Percentiles rank a stretch among this genome's conserved stretches.
phyloP scores from a whole-genome alignment of 2,888 invertebrate species.

The Gymnosoma rotundatum region DNA sequence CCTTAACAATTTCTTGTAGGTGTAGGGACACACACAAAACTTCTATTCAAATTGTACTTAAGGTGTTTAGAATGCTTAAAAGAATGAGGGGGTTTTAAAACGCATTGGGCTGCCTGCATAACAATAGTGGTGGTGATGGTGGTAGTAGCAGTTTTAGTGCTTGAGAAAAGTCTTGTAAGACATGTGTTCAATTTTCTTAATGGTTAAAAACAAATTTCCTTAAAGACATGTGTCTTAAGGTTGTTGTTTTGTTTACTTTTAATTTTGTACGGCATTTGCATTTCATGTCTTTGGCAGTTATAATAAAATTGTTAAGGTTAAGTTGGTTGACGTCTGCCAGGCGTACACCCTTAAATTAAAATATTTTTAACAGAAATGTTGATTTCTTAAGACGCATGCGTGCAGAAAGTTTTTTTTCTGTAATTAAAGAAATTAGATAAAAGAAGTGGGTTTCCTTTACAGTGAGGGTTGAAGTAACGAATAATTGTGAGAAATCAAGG shows the following conservation, averaged over 20 bases:
- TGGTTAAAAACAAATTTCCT: neutral
- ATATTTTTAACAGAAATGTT: constrained; percentile 17
- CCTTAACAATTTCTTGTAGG: constrained; percentile 51
- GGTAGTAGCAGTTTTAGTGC: neutral
- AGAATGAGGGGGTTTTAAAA: constrained; percentile 19
- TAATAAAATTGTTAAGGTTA: constrained; percentile 28
- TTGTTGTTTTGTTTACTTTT: constrained; percentile 11
- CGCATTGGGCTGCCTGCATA: constrained; percentile 30
- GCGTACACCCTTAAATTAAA: constrained; percentile 38
- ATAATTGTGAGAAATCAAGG: neutral
- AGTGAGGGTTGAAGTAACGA: neutral
- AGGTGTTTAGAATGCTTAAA: constrained; percentile 45
- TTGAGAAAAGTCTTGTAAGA: constrained; percentile 55
- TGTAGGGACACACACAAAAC: constrained; percentile 6
- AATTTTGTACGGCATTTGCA: constrained; percentile 20
- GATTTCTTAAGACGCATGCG: constrained; percentile 61
- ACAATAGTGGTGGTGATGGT: neutral
- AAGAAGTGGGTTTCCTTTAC: neutral
- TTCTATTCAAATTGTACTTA: constrained; percentile 60
- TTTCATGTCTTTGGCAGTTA: constrained; percentile 36
- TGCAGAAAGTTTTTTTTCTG: constrained; percentile 61
- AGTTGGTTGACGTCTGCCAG: constrained; percentile 28
- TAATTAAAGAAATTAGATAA: constrained; percentile 28
- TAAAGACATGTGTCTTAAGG: constrained; percentile 57
- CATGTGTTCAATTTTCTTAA: constrained; percentile 61